Conservation (phyloP, 2,797 vertebrate genomes). For the Syndactyla subalaris region DNA sequence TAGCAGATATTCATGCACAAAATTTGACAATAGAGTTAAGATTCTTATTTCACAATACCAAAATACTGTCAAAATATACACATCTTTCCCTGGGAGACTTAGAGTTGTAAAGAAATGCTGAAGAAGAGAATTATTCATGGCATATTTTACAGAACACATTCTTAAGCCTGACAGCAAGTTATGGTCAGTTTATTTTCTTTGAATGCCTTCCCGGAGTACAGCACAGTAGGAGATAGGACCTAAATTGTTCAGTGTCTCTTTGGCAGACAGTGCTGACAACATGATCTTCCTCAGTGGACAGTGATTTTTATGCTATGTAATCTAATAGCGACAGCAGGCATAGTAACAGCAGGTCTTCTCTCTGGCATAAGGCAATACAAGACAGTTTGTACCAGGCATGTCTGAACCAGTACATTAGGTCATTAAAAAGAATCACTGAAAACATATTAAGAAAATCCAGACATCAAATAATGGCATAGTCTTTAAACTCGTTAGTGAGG, state of each 20-base stretch:
- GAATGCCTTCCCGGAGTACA: conserved; percentile 11
- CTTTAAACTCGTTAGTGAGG: background rate
- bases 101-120: background rate
- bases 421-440: background rate
- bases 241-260: conserved; percentile 9
- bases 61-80: conserved; percentile 25
- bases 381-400: background rate
- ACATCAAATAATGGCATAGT: background rate
- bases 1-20: background rate
- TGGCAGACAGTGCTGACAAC: background rate
- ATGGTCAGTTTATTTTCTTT: conserved; percentile 22
- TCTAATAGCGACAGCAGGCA: conserved; percentile 19
- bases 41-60: background rate
- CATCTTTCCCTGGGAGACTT: background rate
- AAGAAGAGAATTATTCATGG: conserved; percentile 16
- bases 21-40: conserved; percentile 1
- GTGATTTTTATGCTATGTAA: conserved; percentile 53
- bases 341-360: background rate
- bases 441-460: background rate
- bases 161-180: conserved; percentile 34
- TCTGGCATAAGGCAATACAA: background rate
- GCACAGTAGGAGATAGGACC: conserved; percentile 22
- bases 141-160: conserved; percentile 32
- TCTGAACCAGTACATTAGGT: background rate
- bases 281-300: conserved; percentile 37